Evolutionary conservation across 2,888 invertebrate genomes (phyloP).

Genomic region (Malthinus flaveolus): DNA sequence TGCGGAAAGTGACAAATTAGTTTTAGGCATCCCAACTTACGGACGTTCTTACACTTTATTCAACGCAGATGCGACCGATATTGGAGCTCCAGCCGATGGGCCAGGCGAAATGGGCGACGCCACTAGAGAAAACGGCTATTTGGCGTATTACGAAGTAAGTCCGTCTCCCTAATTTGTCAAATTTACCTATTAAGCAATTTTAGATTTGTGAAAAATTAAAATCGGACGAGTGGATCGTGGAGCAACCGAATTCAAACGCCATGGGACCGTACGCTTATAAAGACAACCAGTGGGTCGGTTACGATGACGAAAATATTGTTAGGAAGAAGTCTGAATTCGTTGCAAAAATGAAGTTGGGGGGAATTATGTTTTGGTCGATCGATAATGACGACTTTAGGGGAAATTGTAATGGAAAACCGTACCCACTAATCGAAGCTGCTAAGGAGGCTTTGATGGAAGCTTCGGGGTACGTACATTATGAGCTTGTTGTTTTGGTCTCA

Average conservation of each 20-base stretch:
- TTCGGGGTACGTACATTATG: slow-evolving; percentile 7
- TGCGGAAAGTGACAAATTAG: slow-evolving; percentile 77
- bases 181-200: slow-evolving; percentile 15
- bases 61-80: slow-evolving; percentile 80
- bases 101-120: slow-evolving; percentile 90
- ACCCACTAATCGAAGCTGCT: slow-evolving; percentile 89
- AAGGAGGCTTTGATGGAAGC: slow-evolving; percentile 76
- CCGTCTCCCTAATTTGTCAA: background rate
- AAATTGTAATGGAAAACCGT: slow-evolving; percentile 82
- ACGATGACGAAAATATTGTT: slow-evolving; percentile 85
- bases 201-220: slow-evolving; percentile 85
- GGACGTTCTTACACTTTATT: slow-evolving; percentile 88
- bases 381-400: slow-evolving; percentile 95
- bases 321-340: slow-evolving; percentile 84
- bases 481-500: background rate
- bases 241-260: slow-evolving; percentile 76
- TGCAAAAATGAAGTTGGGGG: slow-evolving; percentile 81
- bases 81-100: slow-evolving; percentile 88
- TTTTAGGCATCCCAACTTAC: slow-evolving; percentile 87
- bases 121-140: slow-evolving; percentile 88
- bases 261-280: slow-evolving; percentile 90
- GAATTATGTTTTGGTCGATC: slow-evolving; percentile 92
- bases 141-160: slow-evolving; percentile 87
- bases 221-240: slow-evolving; percentile 78
- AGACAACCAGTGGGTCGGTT: slow-evolving; percentile 92